phyloP scores from a whole-genome alignment of 2,888 invertebrate species.

The Cynaeus angustus region DNA sequence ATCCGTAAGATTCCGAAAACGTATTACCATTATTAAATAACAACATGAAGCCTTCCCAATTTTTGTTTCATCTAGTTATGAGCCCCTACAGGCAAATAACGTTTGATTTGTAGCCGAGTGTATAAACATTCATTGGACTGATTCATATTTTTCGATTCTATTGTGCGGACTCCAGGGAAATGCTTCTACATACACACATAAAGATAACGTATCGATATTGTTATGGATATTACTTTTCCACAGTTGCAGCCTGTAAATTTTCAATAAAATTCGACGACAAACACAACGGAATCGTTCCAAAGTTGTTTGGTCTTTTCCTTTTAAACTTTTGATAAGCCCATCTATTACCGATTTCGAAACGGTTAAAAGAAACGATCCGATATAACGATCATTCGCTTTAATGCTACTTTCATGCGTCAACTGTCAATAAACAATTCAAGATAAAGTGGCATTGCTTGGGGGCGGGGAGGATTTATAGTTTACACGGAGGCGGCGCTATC shows the following conservation, averaged over 20 bases:
- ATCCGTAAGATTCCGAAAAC: too few species aligned
- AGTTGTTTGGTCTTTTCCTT: constrained; percentile 46
- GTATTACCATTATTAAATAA: constrained; percentile 30
- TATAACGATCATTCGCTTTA: constrained; percentile 54
- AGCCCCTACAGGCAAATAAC: constrained; percentile 57
- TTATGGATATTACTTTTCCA: constrained; percentile 66
- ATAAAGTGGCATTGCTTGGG: constrained; percentile 51
- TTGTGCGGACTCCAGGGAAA: constrained; percentile 56
- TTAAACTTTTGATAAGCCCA: constrained; percentile 40
- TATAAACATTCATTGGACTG: constrained; percentile 56
- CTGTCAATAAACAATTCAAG: constrained; percentile 56
- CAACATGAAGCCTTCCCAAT: constrained; percentile 11
- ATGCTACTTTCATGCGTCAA: constrained; percentile 56
- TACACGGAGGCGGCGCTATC: constrained; percentile 4
- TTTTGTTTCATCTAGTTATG: constrained; percentile 49
- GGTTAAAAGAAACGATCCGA: constrained; percentile 40
- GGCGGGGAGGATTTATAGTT: constrained; percentile 28
- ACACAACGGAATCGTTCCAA: constrained; percentile 46
- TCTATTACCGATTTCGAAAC: constrained; percentile 54
- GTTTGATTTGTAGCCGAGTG: constrained; percentile 57
- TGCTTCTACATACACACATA: constrained; percentile 59
- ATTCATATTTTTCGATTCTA: constrained; percentile 56
- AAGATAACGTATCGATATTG: constrained; percentile 67
- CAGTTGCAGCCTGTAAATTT: constrained; percentile 64
- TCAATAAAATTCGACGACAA: constrained; percentile 53